Percentiles rank a stretch among this genome's conserved stretches.
Conservation (phyloP, 2,113 vertebrate species). For the Erpornis zantholeuca region DNA sequence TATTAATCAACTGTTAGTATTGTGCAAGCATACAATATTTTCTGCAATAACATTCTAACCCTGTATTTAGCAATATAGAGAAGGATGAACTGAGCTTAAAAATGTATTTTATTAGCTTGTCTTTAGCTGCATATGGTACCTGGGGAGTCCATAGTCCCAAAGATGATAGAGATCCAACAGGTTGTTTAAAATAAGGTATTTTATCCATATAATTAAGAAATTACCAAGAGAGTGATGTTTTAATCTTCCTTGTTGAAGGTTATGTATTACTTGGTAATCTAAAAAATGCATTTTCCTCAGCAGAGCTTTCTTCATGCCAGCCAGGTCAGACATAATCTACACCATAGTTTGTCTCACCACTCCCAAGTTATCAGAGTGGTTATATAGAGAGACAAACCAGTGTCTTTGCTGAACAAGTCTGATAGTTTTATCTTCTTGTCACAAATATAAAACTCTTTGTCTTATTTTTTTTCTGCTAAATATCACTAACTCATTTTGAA, state of each 20-base stretch:
- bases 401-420: not conserved
- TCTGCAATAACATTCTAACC: not conserved
- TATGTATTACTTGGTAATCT: not conserved
- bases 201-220: not conserved
- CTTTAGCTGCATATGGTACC: not conserved
- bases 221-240: not conserved
- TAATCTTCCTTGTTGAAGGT: not conserved
- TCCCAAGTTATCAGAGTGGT: not conserved
- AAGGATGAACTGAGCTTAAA: not conserved
- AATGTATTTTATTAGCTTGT: not conserved
- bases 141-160: not conserved
- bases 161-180: not conserved
- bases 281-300: not conserved
- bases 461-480: not conserved
- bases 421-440: not conserved
- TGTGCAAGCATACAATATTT: not conserved
- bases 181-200: not conserved
- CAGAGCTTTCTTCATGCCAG: not conserved
- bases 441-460: not conserved
- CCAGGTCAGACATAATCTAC: not conserved
- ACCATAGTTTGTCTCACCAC: not conserved
- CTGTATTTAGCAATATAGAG: not conserved
- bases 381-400: not conserved
- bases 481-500: not conserved
- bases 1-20: not conserved